Base-by-base conservation (phyloP, 2,113 vertebrate genomes). In the Paracanthobrama guichenoti region DNA sequence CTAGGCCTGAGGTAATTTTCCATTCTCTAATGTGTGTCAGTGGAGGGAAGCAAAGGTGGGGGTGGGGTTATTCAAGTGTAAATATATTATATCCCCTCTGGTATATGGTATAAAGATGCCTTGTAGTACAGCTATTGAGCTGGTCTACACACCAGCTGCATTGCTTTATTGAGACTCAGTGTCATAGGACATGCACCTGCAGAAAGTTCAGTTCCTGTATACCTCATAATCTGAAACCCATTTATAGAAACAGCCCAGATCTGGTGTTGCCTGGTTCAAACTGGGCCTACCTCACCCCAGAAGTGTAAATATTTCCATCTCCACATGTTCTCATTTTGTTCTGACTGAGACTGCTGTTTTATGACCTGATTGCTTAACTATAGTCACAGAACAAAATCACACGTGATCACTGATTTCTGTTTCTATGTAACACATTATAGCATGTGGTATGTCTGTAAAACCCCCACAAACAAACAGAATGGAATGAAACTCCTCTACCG, bases 291-390 rank as follows among this genome's bases (percentile, higher is more conserved):
- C n/a, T 82, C 81, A 82, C 66, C 81, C 66, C 55, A 59, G 67
- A 72, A 72, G 60, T 67, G 57, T 67, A 77, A 77, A 84, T 59
- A 26, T 84, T 67, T 84, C 82, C 82, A 78, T 67, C 44, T 48
- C 74, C 83, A 69, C 44, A 78, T 84, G 83, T 84, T 84, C 64
- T 78, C 60, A 84, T 84, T 84, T 78, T 66, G 28, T 22, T 76
- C 28, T 78, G 73, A 84, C 31, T 55, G 12, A 78, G 59, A 67
- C 71, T 44, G 13, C 46, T 78, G 74, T 84, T 53, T 53, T 73
- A 10, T 42, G 35, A 71, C 42, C 69, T 46, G 69, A 72, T 46
- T 46, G 22, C 82, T 64, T 11, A 44, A 73, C 74, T 44, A 46
- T 16, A 16, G n/a, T n/a, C n/a, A n/a, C n/a, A n/a, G 16, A 55